Conservation (phyloP, 2,888 invertebrate genomes). For the Lasioglossum morio region DNA sequence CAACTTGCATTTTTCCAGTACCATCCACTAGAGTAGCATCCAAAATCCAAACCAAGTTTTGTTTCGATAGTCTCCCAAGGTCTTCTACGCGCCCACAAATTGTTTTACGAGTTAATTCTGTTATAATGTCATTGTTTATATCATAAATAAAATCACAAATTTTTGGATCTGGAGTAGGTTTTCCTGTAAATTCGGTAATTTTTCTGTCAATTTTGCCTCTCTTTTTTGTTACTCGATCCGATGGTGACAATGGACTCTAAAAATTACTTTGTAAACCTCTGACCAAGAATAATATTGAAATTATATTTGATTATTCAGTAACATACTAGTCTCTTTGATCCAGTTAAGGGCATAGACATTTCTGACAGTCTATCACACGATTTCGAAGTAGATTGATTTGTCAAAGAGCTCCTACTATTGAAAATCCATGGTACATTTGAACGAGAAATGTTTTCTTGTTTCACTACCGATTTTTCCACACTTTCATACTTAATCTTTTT, state of each 20-base stretch:
- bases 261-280: not conserved
- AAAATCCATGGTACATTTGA: not conserved
- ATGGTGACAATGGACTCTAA: slow-evolving; percentile 36
- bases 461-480: not conserved
- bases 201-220: slow-evolving; percentile 35
- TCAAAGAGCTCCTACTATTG: not conserved
- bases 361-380: not conserved
- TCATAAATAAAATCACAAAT: slow-evolving; percentile 74
- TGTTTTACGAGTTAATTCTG: slow-evolving; percentile 71
- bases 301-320: not conserved
- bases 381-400: not conserved
- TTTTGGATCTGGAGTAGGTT: slow-evolving; percentile 66
- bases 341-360: not conserved
- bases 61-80: slow-evolving; percentile 86
- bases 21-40: slow-evolving; percentile 87
- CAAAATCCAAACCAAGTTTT: slow-evolving; percentile 86
- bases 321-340: slow-evolving; percentile 33
- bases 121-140: slow-evolving; percentile 63
- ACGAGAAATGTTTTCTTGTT: not conserved
- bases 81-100: slow-evolving; percentile 87
- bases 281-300: not conserved
- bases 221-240: not conserved
- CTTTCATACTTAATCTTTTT: not conserved
- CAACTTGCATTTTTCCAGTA: slow-evolving; percentile 86
- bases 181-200: slow-evolving; percentile 39